A percentile compares a stretch with the other conserved stretches of the same genome.
Evolutionary conservation across 2,113 vertebrate genomes (phyloP).

Genomic region (Artemisiospiza belli): DNA sequence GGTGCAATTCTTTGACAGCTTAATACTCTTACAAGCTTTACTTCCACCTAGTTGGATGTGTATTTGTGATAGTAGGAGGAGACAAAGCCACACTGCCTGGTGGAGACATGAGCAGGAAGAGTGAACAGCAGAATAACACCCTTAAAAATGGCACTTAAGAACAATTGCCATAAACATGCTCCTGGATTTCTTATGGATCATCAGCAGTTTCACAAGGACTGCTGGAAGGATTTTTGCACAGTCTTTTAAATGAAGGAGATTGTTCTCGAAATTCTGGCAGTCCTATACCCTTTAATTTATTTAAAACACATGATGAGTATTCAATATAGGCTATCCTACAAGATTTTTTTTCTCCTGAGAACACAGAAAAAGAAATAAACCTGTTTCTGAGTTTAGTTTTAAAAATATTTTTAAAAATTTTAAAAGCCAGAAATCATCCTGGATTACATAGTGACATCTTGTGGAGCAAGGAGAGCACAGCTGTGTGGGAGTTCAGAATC

Average conservation of each 20-base stretch:
- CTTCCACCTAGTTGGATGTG: not conserved
- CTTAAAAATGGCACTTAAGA: not conserved
- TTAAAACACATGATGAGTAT: constrained; percentile 11
- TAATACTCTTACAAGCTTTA: constrained; percentile 34
- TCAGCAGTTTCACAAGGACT: not conserved
- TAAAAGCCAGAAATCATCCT: constrained; percentile 49
- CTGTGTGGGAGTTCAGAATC: not conserved
- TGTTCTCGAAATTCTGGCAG: not conserved
- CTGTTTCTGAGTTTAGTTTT: not conserved
- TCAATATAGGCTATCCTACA: not conserved
- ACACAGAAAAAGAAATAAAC: constrained; percentile 36
- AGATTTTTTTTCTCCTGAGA: constrained; percentile 44
- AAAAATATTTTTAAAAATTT: not conserved
- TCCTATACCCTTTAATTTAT: not conserved
- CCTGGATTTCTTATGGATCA: not conserved
- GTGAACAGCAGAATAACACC: not conserved
- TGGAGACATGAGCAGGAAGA: not conserved
- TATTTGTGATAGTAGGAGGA: not conserved
- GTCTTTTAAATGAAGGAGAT: not conserved
- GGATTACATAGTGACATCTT: constrained; percentile 79
- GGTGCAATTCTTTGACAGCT: constrained; percentile 49
- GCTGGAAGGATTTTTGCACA: not conserved
- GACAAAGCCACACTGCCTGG: not conserved
- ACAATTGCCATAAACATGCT: not conserved
- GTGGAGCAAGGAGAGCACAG: constrained; percentile 65